Evolutionary conservation across 2,797 vertebrate species (phyloP).

Genomic region (Syndactyla subalaris): DNA sequence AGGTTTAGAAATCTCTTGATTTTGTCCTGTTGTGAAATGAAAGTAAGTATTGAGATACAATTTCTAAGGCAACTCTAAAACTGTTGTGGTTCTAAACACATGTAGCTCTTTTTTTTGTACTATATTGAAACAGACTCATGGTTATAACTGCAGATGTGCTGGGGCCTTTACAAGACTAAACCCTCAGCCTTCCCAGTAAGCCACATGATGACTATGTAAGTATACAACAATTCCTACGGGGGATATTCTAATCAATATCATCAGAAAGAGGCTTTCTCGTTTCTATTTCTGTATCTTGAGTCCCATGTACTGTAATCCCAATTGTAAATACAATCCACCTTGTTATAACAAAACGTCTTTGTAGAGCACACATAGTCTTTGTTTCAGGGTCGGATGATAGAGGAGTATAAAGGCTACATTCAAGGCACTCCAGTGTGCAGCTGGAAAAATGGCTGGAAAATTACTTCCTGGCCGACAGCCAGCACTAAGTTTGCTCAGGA

Average conservation of each 20-base stretch:
- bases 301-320: conserved; percentile 45
- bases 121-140: neutral
- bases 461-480: conserved; percentile 49
- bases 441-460: conserved; percentile 69
- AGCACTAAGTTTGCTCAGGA: conserved; percentile 35
- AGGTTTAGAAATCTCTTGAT: neutral
- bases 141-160: neutral
- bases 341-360: conserved; percentile 58
- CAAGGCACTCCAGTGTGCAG: conserved; percentile 29
- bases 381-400: conserved; percentile 33
- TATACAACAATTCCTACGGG: neutral
- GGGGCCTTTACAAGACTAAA: neutral
- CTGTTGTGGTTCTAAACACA: neutral
- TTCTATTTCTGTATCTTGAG: conserved; percentile 39
- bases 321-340: conserved; percentile 56
- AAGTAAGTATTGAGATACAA: neutral
- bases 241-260: conserved; percentile 2
- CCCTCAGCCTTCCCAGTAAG: neutral
- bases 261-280: conserved; percentile 27
- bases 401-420: conserved; percentile 55
- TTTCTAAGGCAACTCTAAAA: neutral
- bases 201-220: neutral
- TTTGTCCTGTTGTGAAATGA: neutral
- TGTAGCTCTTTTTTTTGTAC: neutral
- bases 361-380: conserved; percentile 61